phyloP scores from a whole-genome alignment of 2,797 vertebrate species.

The Schizopygopsis pylzovi region DNA sequence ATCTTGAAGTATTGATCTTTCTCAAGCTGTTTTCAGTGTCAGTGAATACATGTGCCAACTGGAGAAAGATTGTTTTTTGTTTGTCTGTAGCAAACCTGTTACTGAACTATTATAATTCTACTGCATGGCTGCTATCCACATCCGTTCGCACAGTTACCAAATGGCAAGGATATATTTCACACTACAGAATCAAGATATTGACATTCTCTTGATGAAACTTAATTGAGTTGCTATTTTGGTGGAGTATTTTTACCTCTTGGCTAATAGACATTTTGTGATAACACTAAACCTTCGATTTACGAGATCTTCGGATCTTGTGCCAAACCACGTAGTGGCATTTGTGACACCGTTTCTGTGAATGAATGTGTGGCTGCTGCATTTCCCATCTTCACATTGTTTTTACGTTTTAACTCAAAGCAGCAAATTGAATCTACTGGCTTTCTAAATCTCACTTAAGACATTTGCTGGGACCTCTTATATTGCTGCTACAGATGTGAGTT shows the following conservation, averaged over 20 bases:
- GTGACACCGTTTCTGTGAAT: constrained; percentile 62
- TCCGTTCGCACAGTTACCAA: constrained; percentile 6
- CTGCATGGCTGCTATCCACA: constrained; percentile 69
- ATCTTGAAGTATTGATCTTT: constrained; percentile 58
- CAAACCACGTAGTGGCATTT: constrained; percentile 70
- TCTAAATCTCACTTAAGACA: constrained; percentile 5
- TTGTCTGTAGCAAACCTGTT: constrained; percentile 12
- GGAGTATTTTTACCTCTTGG: constrained; percentile 61
- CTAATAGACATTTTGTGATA: constrained; percentile 50
- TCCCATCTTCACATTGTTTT: constrained; percentile 49
- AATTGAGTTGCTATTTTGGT: constrained; percentile 39
- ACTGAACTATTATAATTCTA: constrained; percentile 62
- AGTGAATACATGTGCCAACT: constrained; percentile 70
- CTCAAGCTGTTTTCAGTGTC: constrained; percentile 68
- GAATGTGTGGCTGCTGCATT: constrained; percentile 62
- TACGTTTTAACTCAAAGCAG: constrained; percentile 50
- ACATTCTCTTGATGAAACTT: constrained; percentile 30
- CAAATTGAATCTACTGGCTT: constrained; percentile 18
- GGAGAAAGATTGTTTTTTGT: constrained; percentile 39
- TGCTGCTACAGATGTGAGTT: constrained; percentile 60
- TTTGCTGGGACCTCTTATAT: constrained; percentile 35
- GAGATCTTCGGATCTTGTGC: constrained; percentile 69
- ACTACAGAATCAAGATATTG: constrained; percentile 13
- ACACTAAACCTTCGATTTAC: constrained; percentile 39
- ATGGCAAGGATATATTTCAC: neutral